These are phyloP conservation scores for Corythaixoides concolor DNA, from an alignment of 2,113 vertebrate genomes.

Conservation along the genomic window DNA sequence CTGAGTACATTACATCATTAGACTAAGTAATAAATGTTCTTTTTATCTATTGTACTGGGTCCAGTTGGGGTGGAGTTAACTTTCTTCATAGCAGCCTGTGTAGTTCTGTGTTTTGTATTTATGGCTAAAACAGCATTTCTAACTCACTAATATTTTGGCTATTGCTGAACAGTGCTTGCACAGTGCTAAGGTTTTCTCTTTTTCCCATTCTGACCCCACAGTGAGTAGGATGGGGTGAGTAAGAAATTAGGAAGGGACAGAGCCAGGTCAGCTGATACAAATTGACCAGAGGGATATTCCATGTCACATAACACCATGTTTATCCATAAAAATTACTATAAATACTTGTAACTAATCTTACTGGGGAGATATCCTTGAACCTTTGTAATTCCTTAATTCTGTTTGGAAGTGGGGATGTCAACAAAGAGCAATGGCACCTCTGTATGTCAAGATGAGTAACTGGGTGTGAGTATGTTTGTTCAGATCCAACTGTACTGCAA, in stretches of 20 bases:
- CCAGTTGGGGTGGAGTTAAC: background rate
- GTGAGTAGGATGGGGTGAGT: background rate
- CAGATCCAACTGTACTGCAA: background rate
- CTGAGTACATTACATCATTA: background rate
- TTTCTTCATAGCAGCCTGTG: background rate
- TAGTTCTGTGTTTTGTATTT: background rate
- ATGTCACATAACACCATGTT: background rate
- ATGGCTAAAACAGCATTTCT: background rate
- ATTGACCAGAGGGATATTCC: background rate
- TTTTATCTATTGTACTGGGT: background rate
- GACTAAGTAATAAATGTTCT: background rate
- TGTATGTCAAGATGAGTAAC: background rate
- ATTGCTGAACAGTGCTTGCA: background rate
- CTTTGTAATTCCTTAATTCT: background rate
- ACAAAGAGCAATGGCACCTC: accelerated
- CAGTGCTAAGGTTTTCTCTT: background rate
- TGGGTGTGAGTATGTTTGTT: background rate
- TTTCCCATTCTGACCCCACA: background rate
- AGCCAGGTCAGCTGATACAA: background rate
- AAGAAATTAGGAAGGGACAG: background rate
- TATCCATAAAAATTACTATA: background rate
- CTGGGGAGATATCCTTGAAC: background rate
- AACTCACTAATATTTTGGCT: background rate
- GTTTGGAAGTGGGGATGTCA: background rate
- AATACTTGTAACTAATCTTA: background rate